Conservation (phyloP, 2,113 vertebrate species). For the Rynchops niger region DNA sequence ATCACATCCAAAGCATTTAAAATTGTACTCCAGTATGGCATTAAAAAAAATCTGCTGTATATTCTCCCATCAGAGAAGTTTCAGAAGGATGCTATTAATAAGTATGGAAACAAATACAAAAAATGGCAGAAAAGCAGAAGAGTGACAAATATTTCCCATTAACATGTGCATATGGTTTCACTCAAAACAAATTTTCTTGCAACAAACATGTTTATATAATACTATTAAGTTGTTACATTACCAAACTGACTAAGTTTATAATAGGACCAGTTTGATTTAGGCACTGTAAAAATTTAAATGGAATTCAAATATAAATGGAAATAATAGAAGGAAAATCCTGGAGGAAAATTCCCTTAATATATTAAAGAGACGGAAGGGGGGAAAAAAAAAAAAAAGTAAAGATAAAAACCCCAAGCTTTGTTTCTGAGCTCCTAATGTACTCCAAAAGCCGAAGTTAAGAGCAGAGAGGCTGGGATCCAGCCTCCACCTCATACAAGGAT, state of each 20-base stretch:
- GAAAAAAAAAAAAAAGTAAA: background rate
- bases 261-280: background rate
- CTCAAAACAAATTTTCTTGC: constrained; percentile 9
- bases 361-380: background rate
- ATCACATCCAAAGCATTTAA: background rate
- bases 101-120: constrained; percentile 35
- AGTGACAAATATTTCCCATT: constrained; percentile 41
- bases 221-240: background rate
- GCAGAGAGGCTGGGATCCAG: background rate
- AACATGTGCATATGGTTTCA: background rate
- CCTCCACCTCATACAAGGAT: background rate
- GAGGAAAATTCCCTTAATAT: background rate
- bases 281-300: background rate
- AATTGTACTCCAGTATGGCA: background rate
- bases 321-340: background rate
- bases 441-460: background rate
- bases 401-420: background rate
- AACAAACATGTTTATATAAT: constrained; percentile 17
- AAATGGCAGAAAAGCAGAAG: constrained; percentile 21
- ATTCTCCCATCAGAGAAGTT: background rate
- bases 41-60: background rate
- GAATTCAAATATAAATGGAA: background rate
- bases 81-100: constrained; percentile 13
- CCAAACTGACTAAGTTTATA: background rate
- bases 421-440: background rate